Evolutionary conservation across 2,113 vertebrate genomes (phyloP).

Genomic region (Phyllopteryx taeniolatus): DNA sequence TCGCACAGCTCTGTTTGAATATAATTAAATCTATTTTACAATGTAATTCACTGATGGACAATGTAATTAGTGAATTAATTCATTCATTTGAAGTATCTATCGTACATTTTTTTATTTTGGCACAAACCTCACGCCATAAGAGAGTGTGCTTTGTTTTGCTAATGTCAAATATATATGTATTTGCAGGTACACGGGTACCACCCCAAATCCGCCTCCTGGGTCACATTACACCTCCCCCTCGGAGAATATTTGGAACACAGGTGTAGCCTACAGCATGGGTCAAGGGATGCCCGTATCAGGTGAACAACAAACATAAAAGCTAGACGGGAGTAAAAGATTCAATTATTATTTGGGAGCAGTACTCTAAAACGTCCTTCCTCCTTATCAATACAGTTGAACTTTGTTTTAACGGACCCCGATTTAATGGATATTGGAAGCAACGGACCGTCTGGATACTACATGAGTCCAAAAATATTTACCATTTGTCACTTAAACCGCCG

Average conservation of each 20-base stretch:
- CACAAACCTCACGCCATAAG: neutral
- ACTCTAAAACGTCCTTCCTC: neutral
- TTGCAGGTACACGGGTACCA: constrained; percentile 85
- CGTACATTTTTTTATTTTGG: neutral
- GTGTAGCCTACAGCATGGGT: constrained; percentile 82
- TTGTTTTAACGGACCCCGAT: too few relatives aligned
- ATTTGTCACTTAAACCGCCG: too few relatives aligned
- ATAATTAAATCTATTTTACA: neutral
- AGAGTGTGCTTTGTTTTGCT: neutral
- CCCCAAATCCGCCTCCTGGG: constrained; percentile 86
- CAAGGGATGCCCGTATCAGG: constrained; percentile 86
- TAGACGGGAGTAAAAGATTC: neutral
- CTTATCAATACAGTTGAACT: neutral
- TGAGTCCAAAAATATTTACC: too few relatives aligned
- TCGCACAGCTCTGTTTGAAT: neutral
- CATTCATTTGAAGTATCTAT: neutral
- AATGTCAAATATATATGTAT: constrained; percentile 25
- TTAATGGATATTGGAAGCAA: too few relatives aligned
- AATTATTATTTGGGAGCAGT: neutral
- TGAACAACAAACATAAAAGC: constrained; percentile 59
- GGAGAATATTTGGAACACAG: constrained; percentile 93
- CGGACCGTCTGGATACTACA: too few relatives aligned
- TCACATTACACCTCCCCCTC: constrained; percentile 92
- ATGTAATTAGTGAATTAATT: neutral
- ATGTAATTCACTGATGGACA: neutral